phyloP scores from a whole-genome alignment of 2,797 vertebrate species.

The Onychomys arenicola region DNA sequence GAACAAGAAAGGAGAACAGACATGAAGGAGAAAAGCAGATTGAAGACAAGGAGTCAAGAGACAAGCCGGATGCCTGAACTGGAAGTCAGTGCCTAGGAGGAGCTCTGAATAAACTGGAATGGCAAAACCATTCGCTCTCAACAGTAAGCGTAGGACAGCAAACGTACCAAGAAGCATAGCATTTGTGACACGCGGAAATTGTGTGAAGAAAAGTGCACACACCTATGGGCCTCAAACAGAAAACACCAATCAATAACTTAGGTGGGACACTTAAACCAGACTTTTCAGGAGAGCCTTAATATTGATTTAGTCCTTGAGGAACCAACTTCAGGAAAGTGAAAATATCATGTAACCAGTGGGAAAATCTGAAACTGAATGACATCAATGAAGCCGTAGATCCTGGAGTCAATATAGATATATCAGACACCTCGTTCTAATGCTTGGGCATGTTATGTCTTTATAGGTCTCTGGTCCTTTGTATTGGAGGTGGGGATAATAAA shows the following conservation, averaged over 20 bases:
- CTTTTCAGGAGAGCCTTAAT: not conserved
- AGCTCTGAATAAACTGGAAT: not conserved
- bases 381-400: not conserved
- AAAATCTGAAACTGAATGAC: not conserved
- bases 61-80: not conserved
- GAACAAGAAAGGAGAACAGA: not conserved
- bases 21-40: not conserved
- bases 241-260: not conserved
- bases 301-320: constrained; percentile 21
- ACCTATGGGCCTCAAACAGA: not conserved
- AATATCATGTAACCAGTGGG: not conserved
- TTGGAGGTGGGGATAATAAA: not conserved
- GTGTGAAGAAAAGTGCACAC: not conserved
- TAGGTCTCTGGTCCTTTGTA: not conserved
- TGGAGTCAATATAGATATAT: not conserved
- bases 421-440: not conserved
- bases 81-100: not conserved
- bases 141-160: not conserved
- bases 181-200: not conserved
- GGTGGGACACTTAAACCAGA: not conserved
- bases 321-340: not conserved
- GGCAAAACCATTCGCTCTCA: not conserved
- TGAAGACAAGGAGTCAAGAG: not conserved
- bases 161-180: not conserved
- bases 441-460: not conserved